Percentiles rank a stretch among this genome's conserved stretches.
phyloP scores from a whole-genome alignment of 2,888 invertebrate genomes.

The Julus scanicus region DNA sequence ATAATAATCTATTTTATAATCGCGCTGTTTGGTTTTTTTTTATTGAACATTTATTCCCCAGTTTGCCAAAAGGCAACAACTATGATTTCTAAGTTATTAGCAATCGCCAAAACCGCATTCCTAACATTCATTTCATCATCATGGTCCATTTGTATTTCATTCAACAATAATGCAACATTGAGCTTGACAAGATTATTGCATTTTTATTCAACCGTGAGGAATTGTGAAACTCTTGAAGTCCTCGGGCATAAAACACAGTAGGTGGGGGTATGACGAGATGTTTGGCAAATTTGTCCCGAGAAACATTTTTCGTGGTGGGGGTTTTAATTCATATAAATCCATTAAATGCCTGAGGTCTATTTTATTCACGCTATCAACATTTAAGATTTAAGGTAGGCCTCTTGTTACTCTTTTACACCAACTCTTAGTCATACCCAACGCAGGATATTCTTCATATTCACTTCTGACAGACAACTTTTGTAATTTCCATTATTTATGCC shows the following conservation, averaged over 20 bases:
- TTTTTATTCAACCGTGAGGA: neutral
- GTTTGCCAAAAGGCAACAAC: too few species aligned
- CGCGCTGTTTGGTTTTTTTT: too few species aligned
- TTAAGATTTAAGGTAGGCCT: neutral
- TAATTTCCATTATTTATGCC: slow-evolving; percentile 4
- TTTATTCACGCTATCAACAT: too few species aligned
- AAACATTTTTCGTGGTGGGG: neutral
- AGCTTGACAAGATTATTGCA: neutral
- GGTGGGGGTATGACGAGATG: slow-evolving; percentile 6
- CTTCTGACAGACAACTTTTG: neutral
- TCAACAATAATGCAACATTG: neutral
- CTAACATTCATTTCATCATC: too few species aligned
- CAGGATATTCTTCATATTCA: neutral
- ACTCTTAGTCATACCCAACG: neutral
- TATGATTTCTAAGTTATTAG: too few species aligned
- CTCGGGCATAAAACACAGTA: neutral
- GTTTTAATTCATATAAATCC: too few species aligned
- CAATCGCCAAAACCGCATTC: too few species aligned
- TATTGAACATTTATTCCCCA: too few species aligned
- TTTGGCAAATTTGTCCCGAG: neutral
- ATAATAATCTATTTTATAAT: too few species aligned
- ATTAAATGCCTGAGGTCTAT: too few species aligned
- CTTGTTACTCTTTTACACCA: neutral
- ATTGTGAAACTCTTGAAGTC: neutral
- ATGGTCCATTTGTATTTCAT: neutral